Base-by-base conservation (phyloP, 2,797 vertebrate genomes). In the Salarias fasciatus region DNA sequence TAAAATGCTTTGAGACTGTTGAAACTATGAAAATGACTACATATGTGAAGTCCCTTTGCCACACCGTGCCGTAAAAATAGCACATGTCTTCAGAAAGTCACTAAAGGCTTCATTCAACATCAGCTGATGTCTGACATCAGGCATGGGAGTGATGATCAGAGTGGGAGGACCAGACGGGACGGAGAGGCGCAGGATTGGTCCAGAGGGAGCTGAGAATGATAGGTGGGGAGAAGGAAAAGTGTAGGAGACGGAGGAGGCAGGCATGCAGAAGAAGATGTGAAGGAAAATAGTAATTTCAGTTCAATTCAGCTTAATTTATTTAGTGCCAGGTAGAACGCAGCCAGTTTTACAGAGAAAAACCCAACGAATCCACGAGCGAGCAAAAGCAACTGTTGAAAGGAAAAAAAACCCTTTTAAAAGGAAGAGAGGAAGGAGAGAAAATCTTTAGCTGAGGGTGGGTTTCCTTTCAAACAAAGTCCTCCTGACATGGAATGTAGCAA, bases 401-500 rank as follows among this genome's bases (percentile, higher is more conserved):
- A n/a, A n/a, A n/a, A n/a, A n/a, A n/a, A n/a, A n/a, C n/a, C n/a
- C n/a, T n/a, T n/a, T n/a, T n/a, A n/a, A 38, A n/a, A n/a, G n/a
- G n/a, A n/a, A n/a, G n/a, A n/a, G n/a, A n/a, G n/a, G n/a, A n/a
- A n/a, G n/a, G n/a, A n/a, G n/a, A 24, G 18, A 54, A 62, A 77
- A 75, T 59, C 50, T 40, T 73, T 47, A 49, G 53, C 28, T 45
- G 48, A 68, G 44, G 56, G 59, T 30, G 45, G 38, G 56, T 79
- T 85, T 77, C 60, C 70, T 78, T 57, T 62, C 37, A 54, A 45
- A 74, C 53, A 65, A 70, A 84, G 61, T 41, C 11, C 40, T 69
- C 68, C 36, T 46, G 68, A 69, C 68, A 57, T 64, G 69, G 75
- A 79, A 77, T 78, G 48, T 58, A 52, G 45, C 38, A 45, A 54